A percentile compares a stretch with the other conserved stretches of the same genome.
These are phyloP conservation scores for Zaprionus ornatus DNA, from an alignment of 1,140 invertebrate species.

Conservation along the genomic window DNA sequence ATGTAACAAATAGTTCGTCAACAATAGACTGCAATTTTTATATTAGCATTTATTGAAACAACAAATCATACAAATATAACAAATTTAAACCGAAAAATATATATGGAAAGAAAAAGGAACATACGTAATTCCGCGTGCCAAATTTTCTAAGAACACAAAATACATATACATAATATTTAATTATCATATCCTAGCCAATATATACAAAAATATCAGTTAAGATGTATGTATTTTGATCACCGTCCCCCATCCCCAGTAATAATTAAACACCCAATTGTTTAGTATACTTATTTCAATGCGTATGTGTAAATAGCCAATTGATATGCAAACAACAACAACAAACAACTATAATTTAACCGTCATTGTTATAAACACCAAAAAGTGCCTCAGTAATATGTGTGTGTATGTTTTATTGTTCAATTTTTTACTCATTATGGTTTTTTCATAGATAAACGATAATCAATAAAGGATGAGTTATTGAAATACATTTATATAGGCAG, in stretches of 20 bases:
- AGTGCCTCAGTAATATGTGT: constrained; percentile 76
- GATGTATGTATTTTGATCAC: neutral
- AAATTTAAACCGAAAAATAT: constrained; percentile 17
- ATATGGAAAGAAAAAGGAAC: constrained; percentile 12
- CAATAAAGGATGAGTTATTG: constrained; percentile 36
- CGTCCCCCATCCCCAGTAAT: neutral
- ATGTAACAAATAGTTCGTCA: constrained; percentile 37
- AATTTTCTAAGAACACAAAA: constrained; percentile 50
- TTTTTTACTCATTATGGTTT: constrained; percentile 50
- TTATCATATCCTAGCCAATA: constrained; percentile 27
- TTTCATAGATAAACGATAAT: constrained; percentile 44
- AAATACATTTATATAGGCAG: neutral
- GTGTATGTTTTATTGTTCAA: constrained; percentile 56
- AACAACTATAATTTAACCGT: constrained; percentile 58
- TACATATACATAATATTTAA: constrained; percentile 9
- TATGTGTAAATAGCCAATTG: constrained; percentile 65
- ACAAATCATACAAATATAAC: constrained; percentile 25
- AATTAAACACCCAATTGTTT: constrained; percentile 48
- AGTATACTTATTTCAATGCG: constrained; percentile 41
- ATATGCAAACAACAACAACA: constrained; percentile 4
- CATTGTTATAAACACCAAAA: constrained; percentile 80
- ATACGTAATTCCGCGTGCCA: constrained; percentile 64
- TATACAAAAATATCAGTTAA: constrained; percentile 3
- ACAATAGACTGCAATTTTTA: constrained; percentile 68
- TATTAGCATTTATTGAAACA: constrained; percentile 43